Percentiles rank a stretch among this genome's conserved stretches.
These are phyloP conservation scores for Strigamia crassipes DNA, from an alignment of 2,888 invertebrate genomes.

Conservation along the genomic window DNA sequence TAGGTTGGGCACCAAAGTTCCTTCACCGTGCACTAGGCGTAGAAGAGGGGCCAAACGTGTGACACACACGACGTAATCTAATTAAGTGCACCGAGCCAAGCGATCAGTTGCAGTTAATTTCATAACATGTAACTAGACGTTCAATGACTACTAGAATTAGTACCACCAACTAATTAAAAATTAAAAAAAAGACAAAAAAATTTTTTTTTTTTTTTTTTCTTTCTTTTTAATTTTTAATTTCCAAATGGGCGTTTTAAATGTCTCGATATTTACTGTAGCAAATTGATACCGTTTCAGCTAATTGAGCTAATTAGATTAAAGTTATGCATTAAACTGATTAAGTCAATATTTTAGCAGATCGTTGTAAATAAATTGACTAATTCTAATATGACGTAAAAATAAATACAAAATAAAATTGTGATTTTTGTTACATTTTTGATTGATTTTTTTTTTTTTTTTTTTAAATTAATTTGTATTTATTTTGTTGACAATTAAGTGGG, in stretches of 20 bases:
- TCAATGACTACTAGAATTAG: neutral
- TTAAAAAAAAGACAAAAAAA: no score
- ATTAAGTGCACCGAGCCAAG: neutral
- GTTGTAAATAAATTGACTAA: neutral
- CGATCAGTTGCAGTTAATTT: neutral
- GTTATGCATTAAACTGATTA: neutral
- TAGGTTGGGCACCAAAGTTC: neutral
- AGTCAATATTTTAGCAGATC: neutral
- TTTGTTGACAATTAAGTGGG: neutral
- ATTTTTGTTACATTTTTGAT: neutral
- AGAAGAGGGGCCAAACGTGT: neutral
- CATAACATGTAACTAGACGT: neutral
- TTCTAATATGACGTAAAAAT: no score
- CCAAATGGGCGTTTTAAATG: neutral
- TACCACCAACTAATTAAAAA: no score
- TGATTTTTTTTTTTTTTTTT: neutral
- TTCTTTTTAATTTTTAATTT: neutral
- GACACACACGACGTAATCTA: slow-evolving; percentile 3
- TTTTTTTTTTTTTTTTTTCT: no score
- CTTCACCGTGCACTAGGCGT: neutral
- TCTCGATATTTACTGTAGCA: neutral
- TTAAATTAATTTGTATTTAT: neutral
- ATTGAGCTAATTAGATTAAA: neutral
- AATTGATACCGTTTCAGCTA: neutral
- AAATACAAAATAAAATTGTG: neutral